These are phyloP conservation scores for Kuschelorhynchus macadamiae DNA, from an alignment of 2,888 invertebrate genomes.

Conservation along the genomic window DNA sequence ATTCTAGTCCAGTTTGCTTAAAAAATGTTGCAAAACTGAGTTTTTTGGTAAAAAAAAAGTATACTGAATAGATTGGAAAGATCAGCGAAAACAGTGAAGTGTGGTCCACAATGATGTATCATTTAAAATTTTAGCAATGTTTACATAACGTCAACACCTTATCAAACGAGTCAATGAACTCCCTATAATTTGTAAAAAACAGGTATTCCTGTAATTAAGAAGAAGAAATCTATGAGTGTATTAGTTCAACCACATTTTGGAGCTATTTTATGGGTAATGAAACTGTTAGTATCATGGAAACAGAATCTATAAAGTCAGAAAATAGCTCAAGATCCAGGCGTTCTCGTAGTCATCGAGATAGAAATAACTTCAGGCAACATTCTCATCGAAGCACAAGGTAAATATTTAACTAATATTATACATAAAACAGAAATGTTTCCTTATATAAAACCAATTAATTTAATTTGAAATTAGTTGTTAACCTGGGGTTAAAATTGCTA, in stretches of 20 bases:
- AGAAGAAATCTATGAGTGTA: constrained; percentile 34
- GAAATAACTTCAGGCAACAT: constrained; percentile 74
- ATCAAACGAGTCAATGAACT: constrained; percentile 48
- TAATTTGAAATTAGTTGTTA: no score
- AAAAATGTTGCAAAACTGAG: constrained; percentile 27
- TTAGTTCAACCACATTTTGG: constrained; percentile 17
- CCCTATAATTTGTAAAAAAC: constrained; percentile 34
- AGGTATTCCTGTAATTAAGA: constrained; percentile 21
- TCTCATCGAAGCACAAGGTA: constrained; percentile 79
- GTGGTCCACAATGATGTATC: constrained; percentile 22
- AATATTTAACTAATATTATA: constrained; percentile 20
- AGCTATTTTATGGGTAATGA: constrained; percentile 67
- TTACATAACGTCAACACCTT: constrained; percentile 49
- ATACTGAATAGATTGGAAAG: background rate
- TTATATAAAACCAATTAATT: no score
- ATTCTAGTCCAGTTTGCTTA: constrained; percentile 21
- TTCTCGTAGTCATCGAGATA: constrained; percentile 74
- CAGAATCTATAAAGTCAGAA: constrained; percentile 94
- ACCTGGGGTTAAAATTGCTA: no score
- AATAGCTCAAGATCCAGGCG: constrained; percentile 86
- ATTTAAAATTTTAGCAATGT: constrained; percentile 43
- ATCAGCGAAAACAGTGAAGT: constrained; percentile 13
- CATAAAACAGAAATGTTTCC: background rate
- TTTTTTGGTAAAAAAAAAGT: constrained; percentile 1
- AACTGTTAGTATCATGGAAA: constrained; percentile 82